phyloP scores from a whole-genome alignment of 2,113 vertebrate genomes.

The Pedionomus torquatus region DNA sequence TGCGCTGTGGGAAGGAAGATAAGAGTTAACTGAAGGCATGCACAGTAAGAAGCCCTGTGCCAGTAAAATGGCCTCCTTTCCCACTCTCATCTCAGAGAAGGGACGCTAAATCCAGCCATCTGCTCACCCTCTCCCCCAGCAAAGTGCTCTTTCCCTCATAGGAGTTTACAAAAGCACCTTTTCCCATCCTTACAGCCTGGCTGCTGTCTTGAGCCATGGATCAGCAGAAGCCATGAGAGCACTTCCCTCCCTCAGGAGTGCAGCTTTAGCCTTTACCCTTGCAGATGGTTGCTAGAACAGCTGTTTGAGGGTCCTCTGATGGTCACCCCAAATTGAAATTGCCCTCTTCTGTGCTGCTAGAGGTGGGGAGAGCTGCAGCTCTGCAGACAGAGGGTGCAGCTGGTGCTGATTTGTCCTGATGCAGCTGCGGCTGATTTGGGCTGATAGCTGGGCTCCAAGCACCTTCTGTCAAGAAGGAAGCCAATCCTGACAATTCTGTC shows the following conservation, averaged over 20 bases:
- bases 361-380: not conserved
- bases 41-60: not conserved
- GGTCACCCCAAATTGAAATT: not conserved
- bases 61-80: not conserved
- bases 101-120: not conserved
- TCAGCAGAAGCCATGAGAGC: accelerated
- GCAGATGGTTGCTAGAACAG: not conserved
- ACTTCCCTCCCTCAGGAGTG: not conserved
- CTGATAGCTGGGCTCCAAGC: not conserved
- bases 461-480: not conserved
- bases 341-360: not conserved
- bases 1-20: not conserved
- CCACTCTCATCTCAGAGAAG: not conserved
- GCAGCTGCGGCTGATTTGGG: not conserved
- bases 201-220: not conserved
- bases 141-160: not conserved
- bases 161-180: not conserved
- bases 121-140: not conserved
- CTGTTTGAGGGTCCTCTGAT: not conserved
- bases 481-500: not conserved
- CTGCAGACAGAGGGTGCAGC: not conserved
- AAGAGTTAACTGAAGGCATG: not conserved
- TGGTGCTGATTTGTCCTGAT: not conserved
- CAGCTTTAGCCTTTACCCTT: not conserved
- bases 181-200: not conserved